A percentile compares a stretch with the other conserved stretches of the same genome.
These are phyloP conservation scores for Hirudinaria manillensis DNA, from an alignment of 2,888 invertebrate genomes.

Conservation along the genomic window DNA sequence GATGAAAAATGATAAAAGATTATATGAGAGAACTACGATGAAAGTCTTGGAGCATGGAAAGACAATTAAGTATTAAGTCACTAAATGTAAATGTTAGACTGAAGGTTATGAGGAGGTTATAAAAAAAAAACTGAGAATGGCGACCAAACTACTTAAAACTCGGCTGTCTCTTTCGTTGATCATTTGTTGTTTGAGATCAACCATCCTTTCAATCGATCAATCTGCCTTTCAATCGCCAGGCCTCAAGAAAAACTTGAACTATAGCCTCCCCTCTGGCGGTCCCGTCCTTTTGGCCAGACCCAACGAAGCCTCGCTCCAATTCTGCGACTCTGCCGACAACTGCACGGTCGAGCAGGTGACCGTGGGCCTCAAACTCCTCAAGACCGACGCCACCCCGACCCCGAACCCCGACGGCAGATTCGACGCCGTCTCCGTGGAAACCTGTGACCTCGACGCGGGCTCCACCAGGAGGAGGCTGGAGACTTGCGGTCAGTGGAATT, in stretches of 20 bases:
- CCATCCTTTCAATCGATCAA: no score
- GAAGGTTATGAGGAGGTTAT: no score
- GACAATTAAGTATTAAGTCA: no score
- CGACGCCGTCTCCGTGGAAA: background rate
- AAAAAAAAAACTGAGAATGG: no score
- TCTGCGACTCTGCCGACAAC: constrained; percentile 12
- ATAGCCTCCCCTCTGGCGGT: background rate
- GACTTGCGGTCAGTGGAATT: background rate
- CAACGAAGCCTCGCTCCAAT: background rate
- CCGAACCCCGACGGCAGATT: background rate
- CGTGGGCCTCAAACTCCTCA: background rate
- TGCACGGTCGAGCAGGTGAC: constrained; percentile 20
- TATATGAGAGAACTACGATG: no score
- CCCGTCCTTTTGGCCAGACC: background rate
- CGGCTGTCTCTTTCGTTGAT: no score
- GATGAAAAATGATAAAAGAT: no score
- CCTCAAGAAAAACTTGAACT: background rate
- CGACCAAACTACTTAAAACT: no score
- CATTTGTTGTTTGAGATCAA: no score
- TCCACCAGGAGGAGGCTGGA: constrained; percentile 16
- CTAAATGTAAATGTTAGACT: no score
- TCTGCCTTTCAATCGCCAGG: background rate
- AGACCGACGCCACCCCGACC: background rate
- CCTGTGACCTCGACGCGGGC: background rate
- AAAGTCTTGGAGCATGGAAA: no score